A percentile compares a stretch with the other conserved stretches of the same genome.
Conservation (phyloP, 64 coral and sea anemone genomes). For the Pocillopora verrucosa region DNA sequence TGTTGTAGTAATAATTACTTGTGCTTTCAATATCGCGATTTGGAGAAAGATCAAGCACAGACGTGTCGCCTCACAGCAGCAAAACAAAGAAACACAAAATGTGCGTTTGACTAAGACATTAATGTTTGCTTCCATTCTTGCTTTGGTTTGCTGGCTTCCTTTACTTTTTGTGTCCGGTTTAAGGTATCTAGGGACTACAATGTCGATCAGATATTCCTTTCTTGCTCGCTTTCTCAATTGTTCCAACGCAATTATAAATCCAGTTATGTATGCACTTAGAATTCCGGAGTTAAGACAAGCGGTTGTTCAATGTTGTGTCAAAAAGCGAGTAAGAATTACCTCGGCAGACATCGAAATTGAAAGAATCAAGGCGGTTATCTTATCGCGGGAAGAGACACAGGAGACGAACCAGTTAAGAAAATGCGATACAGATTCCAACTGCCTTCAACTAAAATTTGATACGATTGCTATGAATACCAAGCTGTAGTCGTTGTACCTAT, state of each 20-base stretch:
- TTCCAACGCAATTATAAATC: background rate
- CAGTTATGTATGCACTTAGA: background rate
- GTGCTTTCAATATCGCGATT: background rate
- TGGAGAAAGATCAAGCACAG: slow-evolving; percentile 1
- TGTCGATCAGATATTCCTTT: background rate
- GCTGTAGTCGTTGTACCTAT: no score
- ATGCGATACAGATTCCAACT: no score
- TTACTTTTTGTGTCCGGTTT: background rate
- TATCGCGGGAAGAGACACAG: no score
- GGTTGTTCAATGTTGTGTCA: background rate
- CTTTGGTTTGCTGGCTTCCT: background rate
- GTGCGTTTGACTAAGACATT: background rate
- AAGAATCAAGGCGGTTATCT: no score
- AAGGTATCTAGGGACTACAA: background rate
- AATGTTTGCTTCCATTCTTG: background rate
- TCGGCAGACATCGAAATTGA: no score
- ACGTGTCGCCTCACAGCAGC: background rate
- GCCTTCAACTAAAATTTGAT: no score
- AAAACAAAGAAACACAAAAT: background rate
- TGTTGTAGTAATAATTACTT: background rate
- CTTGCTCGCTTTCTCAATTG: background rate
- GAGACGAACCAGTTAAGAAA: no score
- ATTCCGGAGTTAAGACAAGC: background rate
- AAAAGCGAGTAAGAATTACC: no score
- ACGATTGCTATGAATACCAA: no score